Evolutionary conservation across 2,797 vertebrate species (phyloP).

Genomic region (Girardinus metallicus): DNA sequence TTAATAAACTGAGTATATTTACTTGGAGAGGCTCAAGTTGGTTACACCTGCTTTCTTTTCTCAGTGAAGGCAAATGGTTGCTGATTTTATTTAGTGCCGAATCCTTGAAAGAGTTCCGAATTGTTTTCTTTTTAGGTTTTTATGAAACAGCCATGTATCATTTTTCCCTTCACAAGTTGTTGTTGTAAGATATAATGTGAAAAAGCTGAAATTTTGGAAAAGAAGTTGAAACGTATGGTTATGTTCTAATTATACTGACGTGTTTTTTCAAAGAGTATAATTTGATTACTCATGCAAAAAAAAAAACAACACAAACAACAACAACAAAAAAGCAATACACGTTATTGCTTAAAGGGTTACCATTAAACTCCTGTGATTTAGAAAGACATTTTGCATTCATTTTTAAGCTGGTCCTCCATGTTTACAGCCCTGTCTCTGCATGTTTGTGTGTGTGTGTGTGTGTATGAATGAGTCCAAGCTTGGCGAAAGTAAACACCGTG

Average conservation of each 20-base stretch:
- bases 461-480: not conserved
- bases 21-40: too few relatives aligned
- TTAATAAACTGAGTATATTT: too few relatives aligned
- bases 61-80: not conserved
- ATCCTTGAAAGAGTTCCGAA: not conserved
- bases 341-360: not conserved
- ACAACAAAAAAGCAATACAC: too few relatives aligned
- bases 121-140: not conserved
- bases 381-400: not conserved
- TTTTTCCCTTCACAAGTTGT: not conserved
- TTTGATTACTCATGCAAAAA: not conserved
- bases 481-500: slow-evolving; percentile 22
- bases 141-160: not conserved
- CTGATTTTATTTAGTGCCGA: not conserved
- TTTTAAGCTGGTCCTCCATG: not conserved
- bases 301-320: not conserved
- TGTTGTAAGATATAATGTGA: not conserved
- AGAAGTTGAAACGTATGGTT: not conserved
- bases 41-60: too few relatives aligned
- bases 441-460: not conserved
- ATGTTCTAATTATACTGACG: not conserved
- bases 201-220: not conserved
- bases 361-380: not conserved
- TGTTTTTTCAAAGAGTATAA: not conserved
- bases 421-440: slow-evolving; percentile 2